Conservation (phyloP, 2,797 vertebrate species). For the Heterohyrax brucei region DNA sequence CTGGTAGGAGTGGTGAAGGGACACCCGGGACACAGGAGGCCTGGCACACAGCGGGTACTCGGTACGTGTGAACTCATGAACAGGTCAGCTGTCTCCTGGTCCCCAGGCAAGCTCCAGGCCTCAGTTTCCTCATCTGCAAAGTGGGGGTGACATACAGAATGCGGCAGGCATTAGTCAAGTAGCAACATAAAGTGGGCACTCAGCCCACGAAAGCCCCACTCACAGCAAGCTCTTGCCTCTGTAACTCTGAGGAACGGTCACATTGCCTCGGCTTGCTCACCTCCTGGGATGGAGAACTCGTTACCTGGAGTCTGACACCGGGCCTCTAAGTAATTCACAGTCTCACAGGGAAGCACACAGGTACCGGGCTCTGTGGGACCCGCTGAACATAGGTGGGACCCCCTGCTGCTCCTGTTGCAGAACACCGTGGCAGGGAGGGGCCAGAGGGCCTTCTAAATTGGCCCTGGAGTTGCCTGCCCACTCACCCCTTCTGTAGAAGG, state of each 20-base stretch:
- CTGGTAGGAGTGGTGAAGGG: background rate
- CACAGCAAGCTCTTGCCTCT: too few species aligned
- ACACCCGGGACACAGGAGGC: background rate
- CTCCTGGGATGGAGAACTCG: background rate
- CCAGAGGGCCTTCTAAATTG: background rate
- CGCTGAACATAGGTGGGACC: background rate
- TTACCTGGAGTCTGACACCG: background rate
- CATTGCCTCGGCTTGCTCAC: background rate
- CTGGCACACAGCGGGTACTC: background rate
- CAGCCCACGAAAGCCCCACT: background rate
- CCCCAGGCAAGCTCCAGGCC: background rate
- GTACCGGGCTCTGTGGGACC: background rate
- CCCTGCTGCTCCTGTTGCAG: background rate
- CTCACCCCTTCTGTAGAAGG: background rate
- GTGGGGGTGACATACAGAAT: background rate
- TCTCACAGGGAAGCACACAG: fast-evolving
- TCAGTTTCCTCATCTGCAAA: background rate
- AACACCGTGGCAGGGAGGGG: background rate
- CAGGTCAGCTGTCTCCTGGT: background rate
- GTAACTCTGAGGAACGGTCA: background rate
- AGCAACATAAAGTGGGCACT: background rate
- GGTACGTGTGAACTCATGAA: background rate
- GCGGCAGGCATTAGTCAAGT: background rate
- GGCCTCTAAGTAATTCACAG: background rate
- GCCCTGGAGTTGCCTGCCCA: background rate